These are phyloP conservation scores for Marcusenius ussheri DNA, from an alignment of 2,113 vertebrate species.

Conservation along the genomic window DNA sequence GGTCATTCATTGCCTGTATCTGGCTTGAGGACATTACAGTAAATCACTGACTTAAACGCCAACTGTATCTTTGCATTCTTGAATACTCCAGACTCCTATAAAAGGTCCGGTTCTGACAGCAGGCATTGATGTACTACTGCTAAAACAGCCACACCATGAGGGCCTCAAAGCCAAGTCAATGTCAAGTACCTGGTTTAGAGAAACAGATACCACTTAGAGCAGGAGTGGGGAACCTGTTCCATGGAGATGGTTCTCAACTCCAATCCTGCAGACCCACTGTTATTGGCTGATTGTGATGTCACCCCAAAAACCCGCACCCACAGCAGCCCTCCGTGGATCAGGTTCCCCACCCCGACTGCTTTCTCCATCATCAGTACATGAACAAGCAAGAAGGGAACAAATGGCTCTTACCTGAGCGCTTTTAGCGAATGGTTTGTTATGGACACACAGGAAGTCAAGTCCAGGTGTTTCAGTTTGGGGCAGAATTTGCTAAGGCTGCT, in stretches of 20 bases:
- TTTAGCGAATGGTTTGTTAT: slow-evolving; percentile 89
- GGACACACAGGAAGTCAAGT: slow-evolving; percentile 89
- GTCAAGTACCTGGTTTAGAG: background rate
- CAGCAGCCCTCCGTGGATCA: too few relatives aligned
- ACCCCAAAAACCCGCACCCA: too few relatives aligned
- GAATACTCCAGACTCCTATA: background rate
- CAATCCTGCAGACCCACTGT: too few relatives aligned
- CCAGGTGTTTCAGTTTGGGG: slow-evolving; percentile 85
- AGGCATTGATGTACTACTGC: background rate
- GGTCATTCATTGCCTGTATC: background rate
- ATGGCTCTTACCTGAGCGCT: slow-evolving; percentile 72
- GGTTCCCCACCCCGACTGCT: background rate
- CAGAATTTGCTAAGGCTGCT: slow-evolving; percentile 93
- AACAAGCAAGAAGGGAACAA: background rate
- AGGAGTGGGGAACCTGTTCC: too few relatives aligned
- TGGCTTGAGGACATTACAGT: background rate
- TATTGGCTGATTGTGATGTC: too few relatives aligned
- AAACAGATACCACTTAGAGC: background rate
- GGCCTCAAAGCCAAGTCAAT: background rate
- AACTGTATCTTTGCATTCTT: background rate
- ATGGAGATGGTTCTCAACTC: too few relatives aligned
- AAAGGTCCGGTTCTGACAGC: background rate
- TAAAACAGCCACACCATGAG: background rate
- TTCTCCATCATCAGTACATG: background rate
- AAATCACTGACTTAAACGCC: background rate